Evolutionary conservation across 1,140 invertebrate genomes (phyloP).

Genomic region (Mactra quadrangularis): DNA sequence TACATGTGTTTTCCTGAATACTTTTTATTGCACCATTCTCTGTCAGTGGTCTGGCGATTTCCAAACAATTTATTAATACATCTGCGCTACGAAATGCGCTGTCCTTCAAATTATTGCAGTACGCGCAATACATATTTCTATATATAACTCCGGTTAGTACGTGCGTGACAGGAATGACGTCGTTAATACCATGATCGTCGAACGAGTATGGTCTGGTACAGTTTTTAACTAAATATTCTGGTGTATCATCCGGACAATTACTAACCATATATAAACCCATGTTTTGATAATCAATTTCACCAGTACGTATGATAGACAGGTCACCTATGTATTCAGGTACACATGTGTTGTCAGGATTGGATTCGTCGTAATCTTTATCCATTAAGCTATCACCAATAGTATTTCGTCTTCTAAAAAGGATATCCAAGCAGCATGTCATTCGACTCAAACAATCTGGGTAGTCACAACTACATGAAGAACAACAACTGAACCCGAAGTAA

Average conservation of each 20-base stretch:
- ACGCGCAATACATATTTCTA: conserved; percentile 5
- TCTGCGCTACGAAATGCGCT: not conserved
- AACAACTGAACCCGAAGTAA: not conserved
- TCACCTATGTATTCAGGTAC: not conserved
- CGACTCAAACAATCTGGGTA: not conserved
- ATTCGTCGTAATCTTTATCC: not conserved
- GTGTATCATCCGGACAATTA: not conserved
- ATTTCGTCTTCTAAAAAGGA: not conserved
- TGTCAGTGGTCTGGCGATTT: not conserved
- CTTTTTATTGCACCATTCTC: too few relatives aligned
- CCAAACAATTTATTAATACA: not conserved
- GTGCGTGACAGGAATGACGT: not conserved
- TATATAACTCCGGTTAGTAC: not conserved
- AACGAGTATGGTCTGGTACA: not conserved
- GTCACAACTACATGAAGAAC: not conserved
- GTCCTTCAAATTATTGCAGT: not conserved
- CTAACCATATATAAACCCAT: not conserved
- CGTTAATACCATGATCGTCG: not conserved
- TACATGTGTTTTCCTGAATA: not conserved
- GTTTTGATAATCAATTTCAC: not conserved
- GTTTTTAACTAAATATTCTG: not conserved
- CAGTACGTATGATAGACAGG: too few relatives aligned
- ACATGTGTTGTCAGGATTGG: not conserved
- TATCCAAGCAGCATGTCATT: not conserved
- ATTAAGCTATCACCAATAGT: not conserved